Percentiles rank a stretch among this genome's conserved stretches.
phyloP scores from a whole-genome alignment of 2,888 invertebrate genomes.

The Amblyjoppa fuscipennis region DNA sequence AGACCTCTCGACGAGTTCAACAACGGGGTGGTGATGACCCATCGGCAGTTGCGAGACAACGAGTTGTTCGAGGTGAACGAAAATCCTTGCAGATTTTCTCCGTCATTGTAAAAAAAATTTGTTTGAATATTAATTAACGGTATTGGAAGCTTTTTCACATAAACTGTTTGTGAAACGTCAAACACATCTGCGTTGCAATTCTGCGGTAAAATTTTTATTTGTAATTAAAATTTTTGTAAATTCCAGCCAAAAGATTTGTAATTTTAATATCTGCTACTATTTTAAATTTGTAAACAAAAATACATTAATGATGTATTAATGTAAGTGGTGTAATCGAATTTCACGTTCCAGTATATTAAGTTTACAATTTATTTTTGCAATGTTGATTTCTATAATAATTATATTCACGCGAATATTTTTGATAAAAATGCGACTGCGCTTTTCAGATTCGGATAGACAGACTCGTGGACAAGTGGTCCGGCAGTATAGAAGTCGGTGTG shows the following conservation, averaged over 20 bases:
- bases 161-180: too few species aligned
- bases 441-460: conserved; percentile 94
- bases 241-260: background rate
- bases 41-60: conserved; percentile 93
- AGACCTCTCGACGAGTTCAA: conserved; percentile 97
- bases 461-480: conserved; percentile 98
- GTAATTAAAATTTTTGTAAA: background rate
- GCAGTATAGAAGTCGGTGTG: conserved; percentile 96
- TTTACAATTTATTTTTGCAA: too few species aligned
- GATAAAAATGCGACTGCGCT: background rate
- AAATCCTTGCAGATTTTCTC: background rate
- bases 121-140: too few species aligned
- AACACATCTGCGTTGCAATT: too few species aligned
- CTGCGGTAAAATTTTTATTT: background rate
- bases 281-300: too few species aligned
- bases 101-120: too few species aligned
- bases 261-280: too few species aligned
- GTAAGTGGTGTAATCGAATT: too few species aligned
- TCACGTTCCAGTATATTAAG: too few species aligned
- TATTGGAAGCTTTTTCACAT: too few species aligned
- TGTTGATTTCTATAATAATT: conserved; percentile 9
- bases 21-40: conserved; percentile 98
- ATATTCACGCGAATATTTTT: background rate
- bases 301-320: too few species aligned
- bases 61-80: conserved; percentile 93